Percentiles rank a stretch among this genome's conserved stretches.
Evolutionary conservation across 2,888 invertebrate genomes (phyloP).

Genomic region (Dasypolia templi): DNA sequence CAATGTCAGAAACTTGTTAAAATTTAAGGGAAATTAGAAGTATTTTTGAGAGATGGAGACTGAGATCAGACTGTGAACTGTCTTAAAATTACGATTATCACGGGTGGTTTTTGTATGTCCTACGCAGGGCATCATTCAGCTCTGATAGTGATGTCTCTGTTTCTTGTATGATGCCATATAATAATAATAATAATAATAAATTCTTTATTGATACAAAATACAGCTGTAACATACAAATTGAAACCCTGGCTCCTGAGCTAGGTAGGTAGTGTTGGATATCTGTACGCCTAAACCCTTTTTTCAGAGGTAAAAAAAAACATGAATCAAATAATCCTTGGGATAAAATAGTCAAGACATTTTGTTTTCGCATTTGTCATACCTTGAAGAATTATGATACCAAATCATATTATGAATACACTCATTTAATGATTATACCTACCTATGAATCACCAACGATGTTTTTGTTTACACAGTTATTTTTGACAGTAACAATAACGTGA

Average conservation of each 20-base stretch:
- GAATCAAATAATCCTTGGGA: background rate
- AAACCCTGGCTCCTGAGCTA: no score
- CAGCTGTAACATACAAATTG: no score
- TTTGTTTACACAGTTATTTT: constrained; percentile 9
- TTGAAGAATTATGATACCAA: background rate
- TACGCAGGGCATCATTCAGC: background rate
- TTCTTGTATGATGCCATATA: background rate
- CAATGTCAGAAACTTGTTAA: no score
- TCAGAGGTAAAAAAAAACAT: background rate
- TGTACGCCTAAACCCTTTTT: no score
- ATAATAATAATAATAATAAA: no score
- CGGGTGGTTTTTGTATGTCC: no score
- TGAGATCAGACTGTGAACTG: no score
- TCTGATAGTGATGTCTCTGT: background rate
- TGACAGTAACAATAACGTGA: constrained; percentile 30
- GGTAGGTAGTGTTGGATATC: no score
- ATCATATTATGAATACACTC: background rate
- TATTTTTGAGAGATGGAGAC: no score
- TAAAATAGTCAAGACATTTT: background rate
- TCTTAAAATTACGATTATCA: no score
- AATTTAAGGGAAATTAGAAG: no score
- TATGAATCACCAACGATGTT: background rate
- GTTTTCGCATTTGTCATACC: background rate
- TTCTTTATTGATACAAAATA: no score
- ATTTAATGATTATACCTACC: background rate